Conservation (phyloP, 2,113 vertebrate genomes). For the Hyla sarda region DNA sequence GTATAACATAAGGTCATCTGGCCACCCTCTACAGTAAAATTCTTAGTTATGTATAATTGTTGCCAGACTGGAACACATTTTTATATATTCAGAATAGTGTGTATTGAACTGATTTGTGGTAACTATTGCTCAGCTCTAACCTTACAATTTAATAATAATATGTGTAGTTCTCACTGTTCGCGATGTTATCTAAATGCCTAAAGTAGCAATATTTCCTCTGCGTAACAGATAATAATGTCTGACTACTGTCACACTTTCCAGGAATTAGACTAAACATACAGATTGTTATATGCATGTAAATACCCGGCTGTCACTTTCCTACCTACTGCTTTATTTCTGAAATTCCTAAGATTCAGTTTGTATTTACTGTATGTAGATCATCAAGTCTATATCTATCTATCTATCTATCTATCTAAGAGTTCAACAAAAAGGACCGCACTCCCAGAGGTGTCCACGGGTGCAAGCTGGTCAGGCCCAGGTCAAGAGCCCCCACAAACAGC, state of each 20-base stretch:
- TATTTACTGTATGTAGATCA: not conserved
- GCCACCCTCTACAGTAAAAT: not conserved
- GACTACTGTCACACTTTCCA: not conserved
- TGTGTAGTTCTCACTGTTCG: not conserved
- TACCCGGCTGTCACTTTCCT: not conserved
- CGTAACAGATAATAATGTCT: not conserved
- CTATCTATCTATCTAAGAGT: too few species aligned
- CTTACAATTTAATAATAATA: not conserved
- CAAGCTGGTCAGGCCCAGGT: too few species aligned
- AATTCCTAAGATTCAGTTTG: not conserved
- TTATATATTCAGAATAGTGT: not conserved
- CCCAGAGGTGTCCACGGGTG: too few species aligned
- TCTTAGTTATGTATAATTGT: not conserved
- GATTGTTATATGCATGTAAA: not conserved
- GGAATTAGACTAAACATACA: not conserved
- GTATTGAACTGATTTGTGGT: not conserved
- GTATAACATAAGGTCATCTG: not conserved
- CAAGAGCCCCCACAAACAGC: too few species aligned
- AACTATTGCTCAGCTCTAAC: not conserved
- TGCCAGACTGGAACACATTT: not conserved
- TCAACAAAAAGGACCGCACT: too few species aligned
- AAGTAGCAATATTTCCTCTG: conserved; percentile 7
- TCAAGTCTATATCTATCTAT: not conserved
- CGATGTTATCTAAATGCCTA: not conserved
- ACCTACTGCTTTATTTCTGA: not conserved